These are phyloP conservation scores for Temnothorax nylanderi DNA, from an alignment of 1,140 invertebrate genomes.

Conservation along the genomic window DNA sequence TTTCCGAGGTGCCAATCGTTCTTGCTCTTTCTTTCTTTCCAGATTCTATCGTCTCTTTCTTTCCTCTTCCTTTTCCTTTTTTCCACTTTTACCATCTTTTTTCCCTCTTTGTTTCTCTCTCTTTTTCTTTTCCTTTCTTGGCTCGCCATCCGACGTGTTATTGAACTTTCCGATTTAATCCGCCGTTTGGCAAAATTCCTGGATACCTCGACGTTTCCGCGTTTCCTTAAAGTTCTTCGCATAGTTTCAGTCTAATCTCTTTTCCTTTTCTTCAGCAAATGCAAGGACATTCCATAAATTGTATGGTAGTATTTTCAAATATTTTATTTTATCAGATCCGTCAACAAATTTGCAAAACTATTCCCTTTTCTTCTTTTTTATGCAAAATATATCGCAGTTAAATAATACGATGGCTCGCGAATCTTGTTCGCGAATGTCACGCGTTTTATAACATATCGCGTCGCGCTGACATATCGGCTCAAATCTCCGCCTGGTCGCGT, in stretches of 20 bases:
- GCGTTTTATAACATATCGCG: conserved; percentile 37
- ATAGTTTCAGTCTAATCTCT: background rate
- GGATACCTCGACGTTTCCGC: background rate
- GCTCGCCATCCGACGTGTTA: conserved; percentile 27
- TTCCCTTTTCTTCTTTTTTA: background rate
- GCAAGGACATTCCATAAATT: conserved; percentile 33
- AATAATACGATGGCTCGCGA: background rate
- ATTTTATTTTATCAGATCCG: background rate
- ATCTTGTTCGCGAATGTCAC: conserved; percentile 32
- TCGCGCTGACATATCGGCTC: conserved; percentile 45
- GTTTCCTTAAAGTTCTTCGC: background rate
- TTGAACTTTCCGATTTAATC: conserved; percentile 67
- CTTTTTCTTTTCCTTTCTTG: background rate
- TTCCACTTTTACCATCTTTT: background rate
- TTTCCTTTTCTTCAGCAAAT: background rate
- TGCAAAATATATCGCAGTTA: background rate
- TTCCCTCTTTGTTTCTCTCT: background rate
- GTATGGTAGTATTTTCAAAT: background rate
- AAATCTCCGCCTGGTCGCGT: conserved; percentile 75
- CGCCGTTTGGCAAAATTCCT: conserved; percentile 37
- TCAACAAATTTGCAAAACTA: background rate
- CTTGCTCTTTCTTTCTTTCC: conserved; percentile 23
- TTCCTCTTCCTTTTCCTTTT: background rate
- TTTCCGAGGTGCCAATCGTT: conserved; percentile 49
- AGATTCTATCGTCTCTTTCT: background rate